Percentiles rank a stretch among this genome's conserved stretches.
phyloP scores from a whole-genome alignment of 2,888 invertebrate genomes.

The Cotesia congregata region DNA sequence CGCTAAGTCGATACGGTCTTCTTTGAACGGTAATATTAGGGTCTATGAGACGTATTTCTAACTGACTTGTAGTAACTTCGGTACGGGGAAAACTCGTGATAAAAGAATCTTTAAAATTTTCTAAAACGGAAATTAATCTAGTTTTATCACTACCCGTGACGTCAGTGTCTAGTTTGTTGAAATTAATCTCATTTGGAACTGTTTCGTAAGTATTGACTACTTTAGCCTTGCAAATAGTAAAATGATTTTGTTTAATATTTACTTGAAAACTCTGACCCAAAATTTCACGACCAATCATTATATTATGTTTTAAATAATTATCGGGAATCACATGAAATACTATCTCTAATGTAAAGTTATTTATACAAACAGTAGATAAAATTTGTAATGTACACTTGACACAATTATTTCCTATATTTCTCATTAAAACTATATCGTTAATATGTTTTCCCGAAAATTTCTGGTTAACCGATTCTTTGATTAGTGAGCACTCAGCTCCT shows the following conservation, averaged over 20 bases:
- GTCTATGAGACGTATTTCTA: constrained; percentile 45
- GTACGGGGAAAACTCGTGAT: constrained; percentile 33
- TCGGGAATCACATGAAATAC: neutral
- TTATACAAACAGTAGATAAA: neutral
- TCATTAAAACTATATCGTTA: neutral
- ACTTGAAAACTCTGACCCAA: constrained; percentile 18
- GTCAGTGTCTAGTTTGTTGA: constrained; percentile 38
- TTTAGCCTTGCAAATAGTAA: neutral
- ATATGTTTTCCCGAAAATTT: neutral
- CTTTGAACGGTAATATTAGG: constrained; percentile 41
- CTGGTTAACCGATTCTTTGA: neutral
- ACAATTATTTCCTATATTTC: neutral
- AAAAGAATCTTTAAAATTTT: constrained; percentile 30
- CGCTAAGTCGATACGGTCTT: constrained; percentile 40
- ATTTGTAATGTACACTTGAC: neutral
- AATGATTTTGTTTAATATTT: constrained; percentile 6
- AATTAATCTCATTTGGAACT: neutral
- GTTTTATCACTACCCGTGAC: constrained; percentile 25
- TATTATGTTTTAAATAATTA: constrained; percentile 14
- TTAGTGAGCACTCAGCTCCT: neutral
- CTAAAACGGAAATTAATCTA: constrained; percentile 24
- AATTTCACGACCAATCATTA: constrained; percentile 32
- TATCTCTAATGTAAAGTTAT: neutral
- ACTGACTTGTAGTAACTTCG: constrained; percentile 41
- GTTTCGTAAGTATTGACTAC: constrained; percentile 12